Conservation (phyloP, 2,113 vertebrate species). For the Tiliqua scincoides region DNA sequence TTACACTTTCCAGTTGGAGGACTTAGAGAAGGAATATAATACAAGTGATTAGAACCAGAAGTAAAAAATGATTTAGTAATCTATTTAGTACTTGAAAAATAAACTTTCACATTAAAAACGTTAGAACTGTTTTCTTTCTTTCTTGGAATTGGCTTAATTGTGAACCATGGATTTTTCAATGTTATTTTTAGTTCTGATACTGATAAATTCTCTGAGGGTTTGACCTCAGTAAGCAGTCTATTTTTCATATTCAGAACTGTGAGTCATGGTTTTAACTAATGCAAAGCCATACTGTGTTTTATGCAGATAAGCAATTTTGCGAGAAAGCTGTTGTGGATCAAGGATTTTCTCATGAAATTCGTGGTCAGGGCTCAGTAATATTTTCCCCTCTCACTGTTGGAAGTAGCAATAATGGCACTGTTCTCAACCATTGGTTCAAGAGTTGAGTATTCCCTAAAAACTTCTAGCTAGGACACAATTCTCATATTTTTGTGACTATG, state of each 20-base stretch:
- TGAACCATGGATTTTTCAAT: not conserved
- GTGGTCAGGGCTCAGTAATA: not conserved
- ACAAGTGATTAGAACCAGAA: not conserved
- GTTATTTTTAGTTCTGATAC: not conserved
- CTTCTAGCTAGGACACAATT: not conserved
- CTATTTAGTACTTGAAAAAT: slow-evolving; percentile 11
- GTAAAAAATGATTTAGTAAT: slow-evolving; percentile 18
- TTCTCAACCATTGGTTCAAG: not conserved
- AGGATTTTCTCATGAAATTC: not conserved
- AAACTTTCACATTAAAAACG: slow-evolving; percentile 11
- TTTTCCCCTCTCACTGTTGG: not conserved
- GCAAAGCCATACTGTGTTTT: not conserved
- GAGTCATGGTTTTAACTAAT: not conserved
- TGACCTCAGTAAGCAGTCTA: not conserved
- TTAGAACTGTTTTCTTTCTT: slow-evolving; percentile 4
- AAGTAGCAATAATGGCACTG: not conserved
- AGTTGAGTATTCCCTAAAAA: not conserved
- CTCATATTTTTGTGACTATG: not conserved
- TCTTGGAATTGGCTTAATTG: not conserved
- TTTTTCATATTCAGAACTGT: not conserved
- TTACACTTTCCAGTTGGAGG: not conserved
- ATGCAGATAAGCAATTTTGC: not conserved
- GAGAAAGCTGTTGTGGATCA: not conserved
- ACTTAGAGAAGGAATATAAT: not conserved
- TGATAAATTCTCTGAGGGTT: not conserved